Conservation (phyloP, 1,140 invertebrate species). For the Orchestia grillus region DNA sequence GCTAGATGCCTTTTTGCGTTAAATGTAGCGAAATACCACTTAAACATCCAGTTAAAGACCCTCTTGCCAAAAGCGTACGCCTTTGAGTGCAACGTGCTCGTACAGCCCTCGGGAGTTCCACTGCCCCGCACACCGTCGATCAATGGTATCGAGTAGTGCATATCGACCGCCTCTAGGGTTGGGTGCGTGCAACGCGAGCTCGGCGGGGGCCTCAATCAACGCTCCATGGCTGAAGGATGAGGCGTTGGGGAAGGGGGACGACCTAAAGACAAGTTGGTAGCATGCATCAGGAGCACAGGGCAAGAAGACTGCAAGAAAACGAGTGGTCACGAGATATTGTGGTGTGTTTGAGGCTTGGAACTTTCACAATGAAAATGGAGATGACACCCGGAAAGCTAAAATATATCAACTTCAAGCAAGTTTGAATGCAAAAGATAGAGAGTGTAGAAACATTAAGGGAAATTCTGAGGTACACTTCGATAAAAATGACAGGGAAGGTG, state of each 20-base stretch:
- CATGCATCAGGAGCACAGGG: not conserved
- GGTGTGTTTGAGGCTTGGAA: not conserved
- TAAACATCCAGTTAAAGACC: too few species aligned
- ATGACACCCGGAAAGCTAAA: not conserved
- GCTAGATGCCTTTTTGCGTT: too few species aligned
- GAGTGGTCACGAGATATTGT: not conserved
- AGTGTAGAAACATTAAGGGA: not conserved
- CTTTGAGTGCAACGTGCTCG: not conserved
- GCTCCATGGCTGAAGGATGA: not conserved
- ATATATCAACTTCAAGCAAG: not conserved
- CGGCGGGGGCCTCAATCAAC: not conserved
- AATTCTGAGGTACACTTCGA: not conserved
- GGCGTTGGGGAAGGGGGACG: not conserved
- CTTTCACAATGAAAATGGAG: not conserved
- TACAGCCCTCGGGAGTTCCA: not conserved
- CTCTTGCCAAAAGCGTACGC: not conserved
- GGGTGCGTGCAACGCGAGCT: not conserved
- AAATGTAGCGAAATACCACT: too few species aligned
- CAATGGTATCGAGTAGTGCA: conserved; percentile 36
- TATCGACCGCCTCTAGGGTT: conserved; percentile 9
- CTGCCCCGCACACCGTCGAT: not conserved
- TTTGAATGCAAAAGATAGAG: not conserved
- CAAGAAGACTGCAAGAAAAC: not conserved
- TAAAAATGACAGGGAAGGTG: not conserved
- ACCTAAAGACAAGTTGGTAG: not conserved